Evolutionary conservation across 2,113 vertebrate genomes (phyloP), one percentile per base, ranked within the genome.

Genomic region (Microcebus tavaratra): DNA sequence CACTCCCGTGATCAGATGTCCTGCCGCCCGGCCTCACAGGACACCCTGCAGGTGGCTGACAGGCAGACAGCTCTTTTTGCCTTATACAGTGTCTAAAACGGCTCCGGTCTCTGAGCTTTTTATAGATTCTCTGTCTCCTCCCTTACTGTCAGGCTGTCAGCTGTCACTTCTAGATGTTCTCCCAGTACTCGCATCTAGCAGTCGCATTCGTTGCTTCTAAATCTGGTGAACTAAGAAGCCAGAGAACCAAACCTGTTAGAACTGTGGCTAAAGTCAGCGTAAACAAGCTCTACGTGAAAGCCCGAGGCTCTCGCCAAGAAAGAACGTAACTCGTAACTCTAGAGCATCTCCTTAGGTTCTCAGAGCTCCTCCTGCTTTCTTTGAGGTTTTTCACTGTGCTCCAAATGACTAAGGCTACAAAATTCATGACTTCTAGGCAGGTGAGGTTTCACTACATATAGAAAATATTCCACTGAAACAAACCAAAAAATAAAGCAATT

Each of bases 121-220:
- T 97, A 97, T 93, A 96, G 93, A 61, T 61, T 80, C 79, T 61
- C 91, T 78, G 55, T 65, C 90, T 84, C 72, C 78, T 90, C 79
- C 50, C 72, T 70, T 4, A 18, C 83, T 23, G 48, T 48, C 76
- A 82, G 85, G 25, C 88, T 70, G 82, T 94, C 95, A 91, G 96
- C 93, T 96, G 89, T 94, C 97, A 87, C 88, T 75, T 97, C 31
- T 20, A 94, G 42, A 94, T 31, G 25, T 57, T 86, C 63, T 93
- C 78, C 11, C 81, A 18, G 82, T 9, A 3, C 36, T 80, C 84
- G 18, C 3, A 82, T 48, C 48, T 7, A 75, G 48, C 82, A 93
- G 50, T 63, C 42, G 65, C 0, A 6, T 75, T 42, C 53, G 59
- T 15, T 42, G 73, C 68, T 91, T 95, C 79, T 70, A 86, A 95